These are phyloP conservation scores for Tyrannus savana DNA, from an alignment of 2,113 vertebrate species.

Conservation along the genomic window DNA sequence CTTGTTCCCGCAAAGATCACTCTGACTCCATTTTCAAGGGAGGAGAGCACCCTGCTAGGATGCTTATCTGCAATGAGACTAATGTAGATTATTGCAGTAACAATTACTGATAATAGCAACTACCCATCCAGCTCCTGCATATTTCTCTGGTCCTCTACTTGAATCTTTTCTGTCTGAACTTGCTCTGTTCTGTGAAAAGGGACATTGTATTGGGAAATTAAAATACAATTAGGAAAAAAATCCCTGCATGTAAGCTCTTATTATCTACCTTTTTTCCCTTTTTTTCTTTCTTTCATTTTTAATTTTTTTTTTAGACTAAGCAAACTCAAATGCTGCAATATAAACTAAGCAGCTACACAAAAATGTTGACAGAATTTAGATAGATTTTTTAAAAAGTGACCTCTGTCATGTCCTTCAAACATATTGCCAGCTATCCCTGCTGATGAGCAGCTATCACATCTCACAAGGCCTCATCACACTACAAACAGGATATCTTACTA, in stretches of 20 bases:
- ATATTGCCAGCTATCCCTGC: background rate
- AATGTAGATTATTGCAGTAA: background rate
- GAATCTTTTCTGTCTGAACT: background rate
- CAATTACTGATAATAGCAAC: background rate
- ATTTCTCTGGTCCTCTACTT: background rate
- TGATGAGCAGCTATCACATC: conserved; percentile 9
- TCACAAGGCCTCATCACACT: background rate
- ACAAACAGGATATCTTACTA: background rate
- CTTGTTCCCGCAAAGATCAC: background rate
- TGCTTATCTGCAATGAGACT: background rate
- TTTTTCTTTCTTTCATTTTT: background rate
- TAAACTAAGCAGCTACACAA: background rate
- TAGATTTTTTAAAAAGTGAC: background rate
- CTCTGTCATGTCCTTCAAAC: conserved; percentile 4
- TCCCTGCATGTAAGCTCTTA: background rate
- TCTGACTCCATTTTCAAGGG: background rate
- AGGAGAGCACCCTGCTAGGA: background rate
- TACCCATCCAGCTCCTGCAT: background rate
- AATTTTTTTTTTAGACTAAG: background rate
- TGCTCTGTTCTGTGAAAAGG: background rate
- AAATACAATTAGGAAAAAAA: background rate
- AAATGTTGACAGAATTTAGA: background rate
- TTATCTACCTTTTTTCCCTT: fast-evolving
- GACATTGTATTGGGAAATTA: background rate
- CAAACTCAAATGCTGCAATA: background rate